phyloP scores from a whole-genome alignment of 2,113 vertebrate species.

The Brachionichthys hirsutus region DNA sequence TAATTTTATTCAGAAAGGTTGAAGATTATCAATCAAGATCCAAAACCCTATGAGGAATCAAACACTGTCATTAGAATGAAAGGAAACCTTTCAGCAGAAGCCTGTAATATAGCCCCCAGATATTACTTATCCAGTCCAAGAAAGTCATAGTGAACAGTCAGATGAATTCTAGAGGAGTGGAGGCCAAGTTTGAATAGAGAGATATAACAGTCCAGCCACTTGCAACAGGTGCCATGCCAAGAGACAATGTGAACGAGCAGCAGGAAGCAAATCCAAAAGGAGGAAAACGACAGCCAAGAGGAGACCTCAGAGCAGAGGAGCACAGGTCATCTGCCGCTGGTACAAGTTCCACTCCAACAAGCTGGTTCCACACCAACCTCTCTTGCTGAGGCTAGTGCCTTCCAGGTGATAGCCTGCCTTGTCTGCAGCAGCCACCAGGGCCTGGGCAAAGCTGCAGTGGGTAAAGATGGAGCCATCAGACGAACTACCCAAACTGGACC shows the following conservation, averaged over 20 bases:
- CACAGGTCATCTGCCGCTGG: constrained; percentile 28
- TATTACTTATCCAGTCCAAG: constrained; percentile 39
- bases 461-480: constrained; percentile 96
- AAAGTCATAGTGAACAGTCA: constrained; percentile 26
- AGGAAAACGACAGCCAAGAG: constrained; percentile 26
- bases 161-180: constrained; percentile 11
- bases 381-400: constrained; percentile 93
- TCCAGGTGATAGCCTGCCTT: constrained; percentile 95
- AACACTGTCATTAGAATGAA: constrained; percentile 39
- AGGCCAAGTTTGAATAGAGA: constrained; percentile 14
- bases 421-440: constrained; percentile 94
- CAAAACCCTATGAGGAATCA: constrained; percentile 30
- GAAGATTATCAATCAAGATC: constrained; percentile 32
- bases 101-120: constrained; percentile 9
- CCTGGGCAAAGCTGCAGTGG: constrained; percentile 94
- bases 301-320: constrained; percentile 44
- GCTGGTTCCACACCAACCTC: constrained; percentile 84
- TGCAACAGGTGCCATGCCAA: constrained; percentile 55
- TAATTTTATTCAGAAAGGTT: neutral
- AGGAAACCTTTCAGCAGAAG: constrained; percentile 1
- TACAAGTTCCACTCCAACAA: constrained; percentile 32
- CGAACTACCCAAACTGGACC: constrained; percentile 95
- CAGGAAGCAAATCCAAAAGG: constrained; percentile 29
- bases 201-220: constrained; percentile 20
- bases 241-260: constrained; percentile 38